Evolutionary conservation across 2,797 vertebrate species (phyloP), one percentile per base, ranked within the genome.

Genomic region (Corythornis leucogaster): DNA sequence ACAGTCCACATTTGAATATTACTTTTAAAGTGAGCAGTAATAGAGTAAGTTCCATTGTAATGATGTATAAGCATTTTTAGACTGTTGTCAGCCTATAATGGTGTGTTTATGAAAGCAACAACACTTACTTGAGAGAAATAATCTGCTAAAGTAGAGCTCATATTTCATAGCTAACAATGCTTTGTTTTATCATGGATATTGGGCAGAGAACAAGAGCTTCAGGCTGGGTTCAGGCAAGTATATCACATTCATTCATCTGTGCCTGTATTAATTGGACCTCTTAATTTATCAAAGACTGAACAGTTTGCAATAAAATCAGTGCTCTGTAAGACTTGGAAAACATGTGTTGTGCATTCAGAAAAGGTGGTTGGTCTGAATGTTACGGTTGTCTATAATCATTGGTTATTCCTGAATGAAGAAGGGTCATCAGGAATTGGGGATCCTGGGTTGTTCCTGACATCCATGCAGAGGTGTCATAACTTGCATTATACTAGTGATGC

Each of bases 341-440:
- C 0, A 1, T 5, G 5, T 1, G 1, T 4, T 63, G 54, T 54
- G 33, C 30, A 2, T 68, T 90, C 43, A 5, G 22, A n/a, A 57
- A 57, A 18, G 11, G 7, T 19, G 33, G 3, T 57, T 21, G 17
- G 4, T 78, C 75, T 68, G 16, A 26, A 58, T 81, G 19, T 16
- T 68, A 7, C 5, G 15, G 10, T 54, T 64, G 25, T 55, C 38
- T 57, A 1, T 38, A 16, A 24, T 30, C 21, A 25, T 50, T 35
- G 31, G 14, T 67, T 80, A 15, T 28, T 85, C 33, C 35, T 21
- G 57, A 71, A 75, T 64, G 45, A 78, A 70, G 45, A 78, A 70
- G 26, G 25, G 20, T 31, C n/a, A 33, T 33, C 21, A 45, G 21
- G 38, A 31, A 31, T 73, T 7, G 3, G 30, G 54, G 54, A 31